Conservation (phyloP, 2,888 invertebrate genomes). For the Apodemia mormo region DNA sequence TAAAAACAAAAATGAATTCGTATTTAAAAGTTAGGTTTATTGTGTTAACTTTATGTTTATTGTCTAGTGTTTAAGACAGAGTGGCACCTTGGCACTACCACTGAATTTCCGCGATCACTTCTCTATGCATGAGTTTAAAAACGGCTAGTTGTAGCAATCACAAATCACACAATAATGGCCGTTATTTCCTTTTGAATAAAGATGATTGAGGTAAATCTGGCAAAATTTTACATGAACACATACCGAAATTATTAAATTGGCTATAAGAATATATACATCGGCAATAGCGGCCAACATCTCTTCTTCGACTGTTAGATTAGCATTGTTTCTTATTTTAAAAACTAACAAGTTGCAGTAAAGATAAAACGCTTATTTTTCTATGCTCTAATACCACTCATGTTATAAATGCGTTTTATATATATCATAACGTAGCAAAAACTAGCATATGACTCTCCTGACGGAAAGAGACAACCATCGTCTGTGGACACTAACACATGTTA, state of each 20-base stretch:
- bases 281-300: slow-evolving; percentile 70
- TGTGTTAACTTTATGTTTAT: not conserved
- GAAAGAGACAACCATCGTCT: too few species aligned
- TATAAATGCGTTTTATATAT: too few species aligned
- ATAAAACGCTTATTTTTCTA: too few species aligned
- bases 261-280: slow-evolving; percentile 50
- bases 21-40: not conserved
- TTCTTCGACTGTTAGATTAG: slow-evolving; percentile 24
- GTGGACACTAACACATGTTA: too few species aligned
- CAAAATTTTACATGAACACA: slow-evolving; percentile 60
- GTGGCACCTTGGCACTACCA: slow-evolving; percentile 68
- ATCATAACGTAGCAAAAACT: too few species aligned
- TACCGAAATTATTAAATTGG: slow-evolving; percentile 48
- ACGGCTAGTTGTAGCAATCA: slow-evolving; percentile 68
- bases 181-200: slow-evolving; percentile 68
- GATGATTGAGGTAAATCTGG: slow-evolving; percentile 69
- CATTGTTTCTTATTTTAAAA: not conserved
- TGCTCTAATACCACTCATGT: too few species aligned
- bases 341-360: too few species aligned
- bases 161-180: slow-evolving; percentile 63
- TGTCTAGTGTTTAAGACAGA: slow-evolving; percentile 36
- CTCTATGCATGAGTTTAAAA: slow-evolving; percentile 63
- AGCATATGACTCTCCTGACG: too few species aligned
- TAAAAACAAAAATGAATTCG: not conserved
- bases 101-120: slow-evolving; percentile 50